These are phyloP conservation scores for Plagiodera versicolora DNA, from an alignment of 2,888 invertebrate genomes.

Conservation along the genomic window DNA sequence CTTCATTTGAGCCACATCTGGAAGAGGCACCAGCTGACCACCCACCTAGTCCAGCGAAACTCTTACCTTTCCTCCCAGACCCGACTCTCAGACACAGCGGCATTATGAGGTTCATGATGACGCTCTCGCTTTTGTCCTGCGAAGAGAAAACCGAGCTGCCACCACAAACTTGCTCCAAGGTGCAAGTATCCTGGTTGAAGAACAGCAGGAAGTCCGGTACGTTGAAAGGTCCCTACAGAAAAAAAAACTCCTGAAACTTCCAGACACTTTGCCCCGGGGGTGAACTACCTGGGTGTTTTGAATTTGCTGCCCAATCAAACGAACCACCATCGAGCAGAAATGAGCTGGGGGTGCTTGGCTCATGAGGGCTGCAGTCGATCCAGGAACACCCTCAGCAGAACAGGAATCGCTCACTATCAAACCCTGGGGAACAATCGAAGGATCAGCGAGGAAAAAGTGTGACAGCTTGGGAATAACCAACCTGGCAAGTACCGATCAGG, in stretches of 20 bases:
- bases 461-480: conserved; percentile 46
- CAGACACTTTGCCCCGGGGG: too few species aligned
- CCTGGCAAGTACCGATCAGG: conserved; percentile 83
- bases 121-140: conserved; percentile 91
- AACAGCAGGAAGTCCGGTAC: conserved; percentile 22
- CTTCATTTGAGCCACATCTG: conserved; percentile 87
- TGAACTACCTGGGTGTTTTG: conserved; percentile 88
- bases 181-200: conserved; percentile 71
- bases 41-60: too few species aligned
- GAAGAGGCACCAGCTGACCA: too few species aligned
- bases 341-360: conserved; percentile 90
- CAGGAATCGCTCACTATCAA: conserved; percentile 78
- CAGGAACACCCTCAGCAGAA: conserved; percentile 71
- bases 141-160: conserved; percentile 85
- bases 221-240: conserved; percentile 21
- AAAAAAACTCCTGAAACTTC: conserved; percentile 5
- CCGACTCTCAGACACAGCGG: conserved; percentile 95
- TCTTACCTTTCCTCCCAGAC: conserved; percentile 87
- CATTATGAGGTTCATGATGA: conserved; percentile 94
- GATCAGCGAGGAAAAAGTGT: neutral
- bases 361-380: conserved; percentile 84
- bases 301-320: conserved; percentile 92
- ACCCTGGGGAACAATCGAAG: conserved; percentile 57
- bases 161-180: conserved; percentile 93
- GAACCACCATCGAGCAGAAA: conserved; percentile 95